Evolutionary conservation across 2,113 vertebrate species (phyloP).

Genomic region (Grammatotria lemairii): DNA sequence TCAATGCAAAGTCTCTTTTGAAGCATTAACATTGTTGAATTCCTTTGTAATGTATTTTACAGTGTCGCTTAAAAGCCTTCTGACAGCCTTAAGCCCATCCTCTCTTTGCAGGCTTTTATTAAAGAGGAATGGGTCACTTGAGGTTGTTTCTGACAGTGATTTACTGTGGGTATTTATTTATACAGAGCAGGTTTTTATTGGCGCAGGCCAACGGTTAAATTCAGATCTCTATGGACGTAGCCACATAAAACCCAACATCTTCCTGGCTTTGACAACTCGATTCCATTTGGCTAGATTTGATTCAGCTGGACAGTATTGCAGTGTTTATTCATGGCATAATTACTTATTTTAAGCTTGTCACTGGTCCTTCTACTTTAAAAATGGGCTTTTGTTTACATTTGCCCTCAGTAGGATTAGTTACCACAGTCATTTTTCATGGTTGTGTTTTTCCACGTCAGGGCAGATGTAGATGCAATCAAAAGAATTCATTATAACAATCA

Average conservation of each 20-base stretch:
- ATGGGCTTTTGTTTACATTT: conserved; percentile 29
- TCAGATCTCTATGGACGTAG: conserved; percentile 16
- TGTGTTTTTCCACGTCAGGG: conserved; percentile 32
- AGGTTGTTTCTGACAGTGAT: conserved; percentile 46
- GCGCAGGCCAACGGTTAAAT: conserved; percentile 6
- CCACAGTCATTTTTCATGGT: conserved; percentile 34
- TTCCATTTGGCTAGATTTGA: conserved; percentile 40
- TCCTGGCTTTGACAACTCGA: conserved; percentile 22
- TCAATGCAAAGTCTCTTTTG: background rate
- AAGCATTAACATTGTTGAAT: background rate
- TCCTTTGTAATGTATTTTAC: conserved; percentile 16
- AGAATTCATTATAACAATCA: background rate
- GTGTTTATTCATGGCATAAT: conserved; percentile 22
- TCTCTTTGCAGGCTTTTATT: conserved; percentile 20
- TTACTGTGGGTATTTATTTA: conserved; percentile 44
- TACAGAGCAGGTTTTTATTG: conserved; percentile 43
- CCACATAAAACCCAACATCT: conserved; percentile 24
- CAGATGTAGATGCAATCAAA: conserved; percentile 38
- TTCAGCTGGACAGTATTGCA: background rate
- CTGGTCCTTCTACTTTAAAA: background rate
- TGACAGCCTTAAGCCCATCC: conserved; percentile 1
- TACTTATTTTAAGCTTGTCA: conserved; percentile 11
- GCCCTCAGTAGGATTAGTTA: conserved; percentile 24
- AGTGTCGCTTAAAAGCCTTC: conserved; percentile 1
- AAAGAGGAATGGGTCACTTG: conserved; percentile 37